A percentile compares a stretch with the other conserved stretches of the same genome.
These are phyloP conservation scores for Perognathus longimembris DNA, from an alignment of 2,113 vertebrate species.

Conservation along the genomic window DNA sequence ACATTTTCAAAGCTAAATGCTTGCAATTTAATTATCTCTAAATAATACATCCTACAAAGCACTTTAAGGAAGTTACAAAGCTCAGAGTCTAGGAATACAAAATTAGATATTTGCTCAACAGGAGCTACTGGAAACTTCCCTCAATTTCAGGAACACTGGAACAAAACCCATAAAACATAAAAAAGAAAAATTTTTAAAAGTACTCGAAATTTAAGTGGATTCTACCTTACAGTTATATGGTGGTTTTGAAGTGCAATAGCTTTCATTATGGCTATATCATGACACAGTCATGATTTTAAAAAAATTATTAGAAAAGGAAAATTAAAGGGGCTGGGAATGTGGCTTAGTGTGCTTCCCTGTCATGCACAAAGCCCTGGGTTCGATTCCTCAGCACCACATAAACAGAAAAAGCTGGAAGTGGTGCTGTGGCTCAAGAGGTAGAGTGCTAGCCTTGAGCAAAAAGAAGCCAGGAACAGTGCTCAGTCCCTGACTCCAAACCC, in stretches of 20 bases:
- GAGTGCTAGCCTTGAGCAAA: too few species aligned
- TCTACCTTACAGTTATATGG: not conserved
- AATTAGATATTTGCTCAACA: constrained; percentile 34
- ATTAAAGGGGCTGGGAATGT: too few species aligned
- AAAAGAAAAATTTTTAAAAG: not conserved
- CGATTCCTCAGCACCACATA: too few species aligned
- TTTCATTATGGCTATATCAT: not conserved
- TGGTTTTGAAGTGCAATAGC: not conserved
- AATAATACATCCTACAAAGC: constrained; percentile 35
- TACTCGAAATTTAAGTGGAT: not conserved
- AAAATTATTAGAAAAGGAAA: constrained; percentile 10
- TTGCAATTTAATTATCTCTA: constrained; percentile 42
- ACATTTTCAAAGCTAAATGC: constrained; percentile 55
- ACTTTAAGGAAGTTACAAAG: constrained; percentile 43
- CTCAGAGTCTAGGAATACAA: constrained; percentile 25
- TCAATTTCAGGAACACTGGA: constrained; percentile 18
- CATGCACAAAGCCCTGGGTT: too few species aligned
- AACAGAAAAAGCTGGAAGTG: too few species aligned
- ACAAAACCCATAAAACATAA: not conserved
- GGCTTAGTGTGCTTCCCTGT: too few species aligned
- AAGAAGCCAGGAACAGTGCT: too few species aligned
- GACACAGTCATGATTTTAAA: not conserved
- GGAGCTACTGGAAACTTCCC: constrained; percentile 23
- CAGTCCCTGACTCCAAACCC: too few species aligned
- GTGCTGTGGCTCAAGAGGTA: too few species aligned